phyloP scores from a whole-genome alignment of 1,140 invertebrate genomes.

The Drosophila truncata region DNA sequence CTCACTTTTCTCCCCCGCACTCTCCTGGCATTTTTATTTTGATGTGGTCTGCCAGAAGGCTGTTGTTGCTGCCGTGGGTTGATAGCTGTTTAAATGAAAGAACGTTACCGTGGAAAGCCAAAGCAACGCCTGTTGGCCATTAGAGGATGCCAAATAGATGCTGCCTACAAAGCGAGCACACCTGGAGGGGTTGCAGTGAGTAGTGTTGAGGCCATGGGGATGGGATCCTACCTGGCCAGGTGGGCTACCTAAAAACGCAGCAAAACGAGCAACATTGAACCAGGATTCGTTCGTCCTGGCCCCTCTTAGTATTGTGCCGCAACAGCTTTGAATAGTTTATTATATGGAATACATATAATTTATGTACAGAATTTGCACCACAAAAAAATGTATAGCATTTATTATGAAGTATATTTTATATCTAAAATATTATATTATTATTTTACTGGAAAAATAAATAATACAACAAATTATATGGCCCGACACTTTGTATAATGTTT shows the following conservation, averaged over 20 bases:
- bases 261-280: constrained; percentile 38
- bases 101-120: constrained; percentile 56
- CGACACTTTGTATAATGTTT: no score
- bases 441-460: no score
- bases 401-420: no score
- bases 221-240: background rate
- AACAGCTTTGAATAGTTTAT: constrained; percentile 72
- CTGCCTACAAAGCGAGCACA: constrained; percentile 57
- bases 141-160: constrained; percentile 69
- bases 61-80: constrained; percentile 38
- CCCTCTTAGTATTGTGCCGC: constrained; percentile 49
- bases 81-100: constrained; percentile 76
- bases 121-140: constrained; percentile 71
- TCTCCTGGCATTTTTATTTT: constrained; percentile 55
- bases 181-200: constrained; percentile 31
- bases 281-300: constrained; percentile 19
- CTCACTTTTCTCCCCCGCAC: constrained; percentile 2
- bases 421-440: no score
- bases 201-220: background rate
- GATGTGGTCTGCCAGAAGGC: constrained; percentile 58
- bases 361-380: constrained; percentile 17
- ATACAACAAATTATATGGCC: no score
- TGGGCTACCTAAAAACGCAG: constrained; percentile 51
- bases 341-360: constrained; percentile 44
- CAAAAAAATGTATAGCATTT: no score